Percentiles rank a stretch among this genome's conserved stretches.
Conservation (phyloP, 2,113 vertebrate species). For the Siphamia tubifer region DNA sequence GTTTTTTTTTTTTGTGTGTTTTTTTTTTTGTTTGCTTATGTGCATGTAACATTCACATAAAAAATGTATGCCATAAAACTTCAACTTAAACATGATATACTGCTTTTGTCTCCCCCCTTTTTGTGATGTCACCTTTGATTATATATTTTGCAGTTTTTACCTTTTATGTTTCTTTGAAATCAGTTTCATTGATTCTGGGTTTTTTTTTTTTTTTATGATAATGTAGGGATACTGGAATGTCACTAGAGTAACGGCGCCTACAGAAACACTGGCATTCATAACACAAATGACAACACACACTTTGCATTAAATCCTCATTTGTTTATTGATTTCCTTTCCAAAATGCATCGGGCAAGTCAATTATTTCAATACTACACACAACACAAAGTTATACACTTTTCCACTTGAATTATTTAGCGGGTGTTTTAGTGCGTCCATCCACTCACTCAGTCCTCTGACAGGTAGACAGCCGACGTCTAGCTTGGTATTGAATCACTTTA, state of each 20-base stretch:
- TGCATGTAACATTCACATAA: no score
- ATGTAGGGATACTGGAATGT: no score
- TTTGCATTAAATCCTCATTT: not conserved
- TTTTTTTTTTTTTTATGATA: no score
- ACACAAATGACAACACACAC: constrained; percentile 29
- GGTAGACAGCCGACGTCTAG: not conserved
- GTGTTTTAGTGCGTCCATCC: not conserved
- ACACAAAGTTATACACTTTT: not conserved
- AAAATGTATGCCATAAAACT: no score
- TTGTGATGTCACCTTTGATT: no score
- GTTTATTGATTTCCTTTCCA: constrained; percentile 20
- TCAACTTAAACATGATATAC: no score
- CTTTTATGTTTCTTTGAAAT: no score
- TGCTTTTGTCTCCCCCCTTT: no score
- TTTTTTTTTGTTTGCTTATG: not conserved
- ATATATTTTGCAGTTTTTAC: no score
- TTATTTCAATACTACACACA: not conserved
- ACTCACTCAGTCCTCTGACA: not conserved
- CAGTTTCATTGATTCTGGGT: no score
- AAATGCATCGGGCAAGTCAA: no score
- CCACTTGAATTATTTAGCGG: not conserved
- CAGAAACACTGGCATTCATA: not conserved
- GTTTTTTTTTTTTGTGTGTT: not conserved
- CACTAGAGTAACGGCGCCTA: no score
- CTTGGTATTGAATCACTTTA: not conserved